These are phyloP conservation scores for Menidia beryllina DNA, from an alignment of 2,113 vertebrate species.

Conservation along the genomic window DNA sequence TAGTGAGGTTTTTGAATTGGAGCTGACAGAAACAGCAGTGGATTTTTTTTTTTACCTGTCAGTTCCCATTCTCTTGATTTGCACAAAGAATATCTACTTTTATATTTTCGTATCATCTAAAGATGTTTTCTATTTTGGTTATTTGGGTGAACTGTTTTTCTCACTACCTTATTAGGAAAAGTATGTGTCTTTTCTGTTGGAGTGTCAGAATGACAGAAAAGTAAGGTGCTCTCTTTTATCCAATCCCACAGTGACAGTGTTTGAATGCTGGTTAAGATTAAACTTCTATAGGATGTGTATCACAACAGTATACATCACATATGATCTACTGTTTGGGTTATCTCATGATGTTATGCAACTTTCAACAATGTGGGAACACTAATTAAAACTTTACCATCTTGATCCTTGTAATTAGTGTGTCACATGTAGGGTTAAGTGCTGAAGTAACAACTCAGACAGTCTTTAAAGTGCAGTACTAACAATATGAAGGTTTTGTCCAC, in stretches of 20 bases:
- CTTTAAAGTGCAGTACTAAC: neutral
- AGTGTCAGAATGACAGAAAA: neutral
- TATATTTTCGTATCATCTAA: neutral
- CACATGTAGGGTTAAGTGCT: neutral
- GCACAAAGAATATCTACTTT: neutral
- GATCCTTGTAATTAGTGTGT: slow-evolving; percentile 19
- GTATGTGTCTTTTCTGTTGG: neutral
- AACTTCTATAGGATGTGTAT: neutral
- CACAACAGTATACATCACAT: slow-evolving; percentile 15
- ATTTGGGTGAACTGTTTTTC: neutral
- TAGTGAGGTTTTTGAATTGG: neutral
- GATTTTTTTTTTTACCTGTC: neutral
- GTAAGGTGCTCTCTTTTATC: neutral
- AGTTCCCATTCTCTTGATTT: neutral
- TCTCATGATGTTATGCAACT: slow-evolving; percentile 32
- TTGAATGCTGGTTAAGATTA: neutral
- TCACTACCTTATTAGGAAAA: neutral
- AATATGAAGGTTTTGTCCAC: slow-evolving; percentile 59
- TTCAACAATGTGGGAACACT: slow-evolving; percentile 34
- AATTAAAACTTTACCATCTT: slow-evolving; percentile 47
- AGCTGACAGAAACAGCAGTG: neutral
- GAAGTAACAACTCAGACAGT: neutral
- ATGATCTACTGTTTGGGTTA: slow-evolving; percentile 4
- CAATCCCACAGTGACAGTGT: neutral
- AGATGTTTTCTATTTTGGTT: neutral